phyloP scores from a whole-genome alignment of 1,140 invertebrate species.

The Saxidomus purpurata region DNA sequence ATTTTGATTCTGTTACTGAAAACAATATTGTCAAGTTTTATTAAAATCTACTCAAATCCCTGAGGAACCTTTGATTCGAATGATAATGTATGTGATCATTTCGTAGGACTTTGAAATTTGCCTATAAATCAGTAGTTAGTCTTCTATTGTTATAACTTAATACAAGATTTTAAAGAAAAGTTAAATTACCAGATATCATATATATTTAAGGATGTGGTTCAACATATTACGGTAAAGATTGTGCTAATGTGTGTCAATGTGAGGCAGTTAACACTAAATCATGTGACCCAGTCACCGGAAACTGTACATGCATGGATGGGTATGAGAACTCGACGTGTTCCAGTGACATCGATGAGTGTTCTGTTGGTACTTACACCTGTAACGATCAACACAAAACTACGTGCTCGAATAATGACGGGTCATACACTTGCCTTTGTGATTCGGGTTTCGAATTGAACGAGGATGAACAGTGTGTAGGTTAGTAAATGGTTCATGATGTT shows the following conservation, averaged over 20 bases:
- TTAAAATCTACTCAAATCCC: no score
- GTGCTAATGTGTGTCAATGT: slow-evolving; percentile 42
- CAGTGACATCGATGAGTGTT: slow-evolving; percentile 65
- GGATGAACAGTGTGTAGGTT: slow-evolving; percentile 31
- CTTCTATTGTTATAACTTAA: no score
- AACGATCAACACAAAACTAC: neutral
- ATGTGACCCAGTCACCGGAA: slow-evolving; percentile 41
- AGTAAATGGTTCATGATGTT: neutral
- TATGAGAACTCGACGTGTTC: slow-evolving; percentile 45
- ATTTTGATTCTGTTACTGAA: no score
- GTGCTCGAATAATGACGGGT: slow-evolving; percentile 56
- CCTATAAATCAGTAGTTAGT: no score
- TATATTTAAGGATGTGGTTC: neutral
- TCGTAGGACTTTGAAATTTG: no score
- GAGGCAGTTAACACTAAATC: neutral
- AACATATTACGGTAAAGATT: slow-evolving; percentile 47
- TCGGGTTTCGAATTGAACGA: slow-evolving; percentile 37
- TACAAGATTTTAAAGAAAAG: no score
- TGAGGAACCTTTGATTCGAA: no score
- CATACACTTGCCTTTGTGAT: slow-evolving; percentile 64
- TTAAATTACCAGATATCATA: neutral
- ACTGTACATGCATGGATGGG: slow-evolving; percentile 59
- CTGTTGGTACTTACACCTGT: slow-evolving; percentile 6
- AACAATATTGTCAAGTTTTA: no score
- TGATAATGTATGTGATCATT: no score